Conservation (phyloP, 2,113 vertebrate genomes). For the Rhagologus leucostigma region DNA sequence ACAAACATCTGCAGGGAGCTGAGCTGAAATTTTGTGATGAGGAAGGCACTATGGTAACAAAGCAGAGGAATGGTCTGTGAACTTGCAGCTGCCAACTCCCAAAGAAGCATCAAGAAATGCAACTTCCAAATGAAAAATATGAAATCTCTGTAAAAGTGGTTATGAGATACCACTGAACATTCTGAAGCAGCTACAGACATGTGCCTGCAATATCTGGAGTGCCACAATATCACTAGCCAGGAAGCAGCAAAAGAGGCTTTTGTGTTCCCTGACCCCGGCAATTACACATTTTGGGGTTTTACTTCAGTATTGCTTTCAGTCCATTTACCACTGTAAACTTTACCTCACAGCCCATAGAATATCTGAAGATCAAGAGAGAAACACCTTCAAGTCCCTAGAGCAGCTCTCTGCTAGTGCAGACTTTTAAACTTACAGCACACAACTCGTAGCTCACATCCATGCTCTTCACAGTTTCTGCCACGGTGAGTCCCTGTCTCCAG, state of each 20-base stretch:
- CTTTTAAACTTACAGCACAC: neutral
- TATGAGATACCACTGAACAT: neutral
- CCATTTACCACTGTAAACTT: neutral
- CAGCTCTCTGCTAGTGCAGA: neutral
- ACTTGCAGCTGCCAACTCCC: neutral
- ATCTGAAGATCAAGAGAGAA: neutral
- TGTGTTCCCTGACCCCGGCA: neutral
- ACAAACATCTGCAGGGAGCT: neutral
- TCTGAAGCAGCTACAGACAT: neutral
- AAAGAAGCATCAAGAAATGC: neutral
- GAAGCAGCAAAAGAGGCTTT: neutral
- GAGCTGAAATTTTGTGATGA: neutral
- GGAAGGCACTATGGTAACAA: neutral
- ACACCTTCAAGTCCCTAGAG: neutral
- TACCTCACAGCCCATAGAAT: neutral
- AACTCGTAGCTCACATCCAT: neutral
- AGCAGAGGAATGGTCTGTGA: neutral
- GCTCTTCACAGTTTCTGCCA: neutral
- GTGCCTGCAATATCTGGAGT: neutral
- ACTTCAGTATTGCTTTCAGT: neutral
- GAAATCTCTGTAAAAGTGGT: neutral
- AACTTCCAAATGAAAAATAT: neutral
- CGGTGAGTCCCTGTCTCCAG: accelerated
- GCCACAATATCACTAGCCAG: neutral
- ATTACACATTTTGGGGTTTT: neutral